Percentiles rank a stretch among this genome's conserved stretches.
Conservation (phyloP, 92 coral and sea anemone genomes). For the Palythoa grandiflora region DNA sequence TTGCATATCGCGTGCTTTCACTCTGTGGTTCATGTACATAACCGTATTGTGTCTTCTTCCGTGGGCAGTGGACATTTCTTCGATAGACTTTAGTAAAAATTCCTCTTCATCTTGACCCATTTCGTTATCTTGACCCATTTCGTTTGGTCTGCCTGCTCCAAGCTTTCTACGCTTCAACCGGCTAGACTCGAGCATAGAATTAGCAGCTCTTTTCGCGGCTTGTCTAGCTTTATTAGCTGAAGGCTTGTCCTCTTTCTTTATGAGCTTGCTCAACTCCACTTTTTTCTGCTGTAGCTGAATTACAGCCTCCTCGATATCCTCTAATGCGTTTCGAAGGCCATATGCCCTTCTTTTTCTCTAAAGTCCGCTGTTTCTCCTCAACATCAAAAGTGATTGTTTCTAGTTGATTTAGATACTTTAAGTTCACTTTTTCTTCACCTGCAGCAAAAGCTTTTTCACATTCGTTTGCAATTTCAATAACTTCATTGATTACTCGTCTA, state of each 20-base stretch:
- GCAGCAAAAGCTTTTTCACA: slow-evolving; percentile 37
- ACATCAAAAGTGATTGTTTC: slow-evolving; percentile 38
- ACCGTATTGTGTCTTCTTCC: slow-evolving; percentile 61
- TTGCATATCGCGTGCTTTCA: slow-evolving; percentile 66
- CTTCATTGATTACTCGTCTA: slow-evolving; percentile 25
- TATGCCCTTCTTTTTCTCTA: slow-evolving; percentile 47
- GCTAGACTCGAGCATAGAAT: slow-evolving; percentile 50
- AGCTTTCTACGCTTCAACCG: slow-evolving; percentile 70
- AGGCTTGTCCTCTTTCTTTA: slow-evolving; percentile 47
- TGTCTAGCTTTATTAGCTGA: slow-evolving; percentile 50
- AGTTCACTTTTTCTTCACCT: slow-evolving; percentile 44
- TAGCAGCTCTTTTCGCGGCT: slow-evolving; percentile 46
- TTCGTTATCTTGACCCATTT: slow-evolving; percentile 60
- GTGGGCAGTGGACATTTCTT: slow-evolving; percentile 67
- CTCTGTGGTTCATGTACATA: slow-evolving; percentile 28
- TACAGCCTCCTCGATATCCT: slow-evolving; percentile 57
- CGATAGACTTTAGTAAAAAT: slow-evolving; percentile 56
- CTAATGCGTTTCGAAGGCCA: slow-evolving; percentile 48
- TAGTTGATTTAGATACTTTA: slow-evolving; percentile 16
- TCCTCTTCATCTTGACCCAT: slow-evolving; percentile 69
- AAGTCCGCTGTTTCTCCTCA: slow-evolving; percentile 33
- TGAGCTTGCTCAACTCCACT: slow-evolving; percentile 23
- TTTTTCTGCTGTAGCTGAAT: slow-evolving; percentile 50
- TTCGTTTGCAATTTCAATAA: slow-evolving; percentile 52
- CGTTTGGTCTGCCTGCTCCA: slow-evolving; percentile 54